A percentile compares a stretch with the other conserved stretches of the same genome.
Conservation (phyloP, 2,888 invertebrate genomes). For the Epistrophe eligans region DNA sequence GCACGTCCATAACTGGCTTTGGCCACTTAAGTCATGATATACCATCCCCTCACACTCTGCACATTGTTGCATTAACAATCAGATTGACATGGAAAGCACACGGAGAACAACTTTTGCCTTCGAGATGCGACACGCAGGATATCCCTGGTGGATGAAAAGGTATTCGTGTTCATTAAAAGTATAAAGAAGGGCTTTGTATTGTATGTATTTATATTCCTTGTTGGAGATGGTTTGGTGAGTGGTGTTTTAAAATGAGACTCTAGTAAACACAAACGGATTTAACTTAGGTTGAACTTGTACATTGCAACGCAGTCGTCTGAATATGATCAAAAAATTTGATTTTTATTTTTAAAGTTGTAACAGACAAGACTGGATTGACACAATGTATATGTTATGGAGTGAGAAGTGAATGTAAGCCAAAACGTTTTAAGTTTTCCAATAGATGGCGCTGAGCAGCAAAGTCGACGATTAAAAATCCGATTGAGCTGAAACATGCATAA, state of each 20-base stretch:
- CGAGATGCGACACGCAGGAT: slow-evolving; percentile 29
- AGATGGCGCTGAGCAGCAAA: too few species aligned
- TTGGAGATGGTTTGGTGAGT: neutral
- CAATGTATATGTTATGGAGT: too few species aligned
- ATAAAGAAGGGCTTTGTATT: neutral
- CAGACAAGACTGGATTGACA: too few species aligned
- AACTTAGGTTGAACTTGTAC: neutral
- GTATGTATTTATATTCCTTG: neutral
- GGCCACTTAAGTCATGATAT: slow-evolving; percentile 1
- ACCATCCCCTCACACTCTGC: neutral
- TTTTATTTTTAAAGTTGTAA: too few species aligned
- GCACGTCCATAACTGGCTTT: slow-evolving; percentile 37
- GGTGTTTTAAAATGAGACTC: neutral
- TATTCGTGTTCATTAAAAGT: slow-evolving; percentile 16
- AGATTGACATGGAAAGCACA: slow-evolving; percentile 14
- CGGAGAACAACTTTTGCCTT: neutral
- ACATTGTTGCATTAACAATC: slow-evolving; percentile 20
- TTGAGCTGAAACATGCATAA: too few species aligned
- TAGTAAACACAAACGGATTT: neutral
- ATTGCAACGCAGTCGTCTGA: neutral
- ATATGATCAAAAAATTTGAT: neutral
- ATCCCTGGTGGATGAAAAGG: slow-evolving; percentile 2
- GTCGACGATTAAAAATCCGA: too few species aligned
- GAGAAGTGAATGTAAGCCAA: too few species aligned
- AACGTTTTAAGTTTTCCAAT: too few species aligned